A percentile compares a stretch with the other conserved stretches of the same genome.
Evolutionary conservation across 2,113 vertebrate species (phyloP).

Genomic region (Pterocles orientalis): DNA sequence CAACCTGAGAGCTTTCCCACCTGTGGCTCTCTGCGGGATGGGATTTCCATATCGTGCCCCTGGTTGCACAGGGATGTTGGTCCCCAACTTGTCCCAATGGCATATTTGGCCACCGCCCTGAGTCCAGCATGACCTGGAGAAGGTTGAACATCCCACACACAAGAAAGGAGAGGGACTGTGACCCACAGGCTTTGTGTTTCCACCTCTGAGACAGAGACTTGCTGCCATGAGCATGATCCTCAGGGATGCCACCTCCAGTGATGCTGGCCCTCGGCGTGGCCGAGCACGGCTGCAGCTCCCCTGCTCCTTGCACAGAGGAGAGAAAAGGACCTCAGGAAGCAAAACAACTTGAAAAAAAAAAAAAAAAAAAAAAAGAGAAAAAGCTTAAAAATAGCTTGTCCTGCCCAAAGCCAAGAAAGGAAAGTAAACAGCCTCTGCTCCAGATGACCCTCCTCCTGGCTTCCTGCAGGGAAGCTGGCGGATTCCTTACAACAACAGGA

Average conservation of each 20-base stretch:
- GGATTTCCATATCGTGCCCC: not conserved
- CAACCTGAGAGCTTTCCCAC: not conserved
- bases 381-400: slow-evolving; percentile 54
- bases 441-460: not conserved
- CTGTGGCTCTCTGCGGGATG: not conserved
- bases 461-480: not conserved
- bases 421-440: slow-evolving; percentile 36
- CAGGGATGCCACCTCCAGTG: not conserved
- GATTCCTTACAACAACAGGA: not conserved
- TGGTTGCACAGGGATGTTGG: not conserved
- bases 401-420: slow-evolving; percentile 23
- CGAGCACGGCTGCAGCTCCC: fast-evolving
- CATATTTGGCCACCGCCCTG: not conserved
- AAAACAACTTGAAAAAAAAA: not conserved
- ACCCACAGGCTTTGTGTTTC: not conserved
- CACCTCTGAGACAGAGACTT: not conserved
- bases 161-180: not conserved
- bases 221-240: fast-evolving
- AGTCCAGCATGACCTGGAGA: not conserved
- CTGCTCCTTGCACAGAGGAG: not conserved
- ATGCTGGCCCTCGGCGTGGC: fast-evolving
- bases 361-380: not conserved
- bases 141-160: not conserved
- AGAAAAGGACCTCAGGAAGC: slow-evolving; percentile 28
- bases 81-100: not conserved